A percentile compares a stretch with the other conserved stretches of the same genome.
Conservation (phyloP, 2,113 vertebrate species). For the Nannospalax galili region DNA sequence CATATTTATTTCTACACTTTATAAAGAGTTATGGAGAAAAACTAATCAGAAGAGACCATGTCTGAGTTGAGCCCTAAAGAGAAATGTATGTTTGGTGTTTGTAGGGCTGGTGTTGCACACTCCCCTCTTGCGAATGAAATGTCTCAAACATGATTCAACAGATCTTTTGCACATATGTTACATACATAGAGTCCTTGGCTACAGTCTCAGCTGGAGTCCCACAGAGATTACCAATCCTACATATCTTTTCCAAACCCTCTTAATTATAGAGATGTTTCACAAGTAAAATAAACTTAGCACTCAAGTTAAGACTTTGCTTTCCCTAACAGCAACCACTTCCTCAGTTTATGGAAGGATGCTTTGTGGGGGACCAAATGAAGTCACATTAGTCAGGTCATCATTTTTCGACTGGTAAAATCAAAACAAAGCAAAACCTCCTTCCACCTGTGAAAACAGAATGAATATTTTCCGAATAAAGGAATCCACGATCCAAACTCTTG, state of each 20-base stretch:
- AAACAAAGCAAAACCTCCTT: not conserved
- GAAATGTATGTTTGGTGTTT: not conserved
- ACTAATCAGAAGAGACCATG: not conserved
- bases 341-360: not conserved
- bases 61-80: not conserved
- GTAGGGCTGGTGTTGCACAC: not conserved
- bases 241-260: not conserved
- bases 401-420: conserved; percentile 57
- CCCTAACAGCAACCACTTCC: not conserved
- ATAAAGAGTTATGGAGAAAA: not conserved
- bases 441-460: conserved; percentile 76
- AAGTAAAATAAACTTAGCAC: not conserved
- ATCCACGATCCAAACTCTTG: conserved; percentile 11
- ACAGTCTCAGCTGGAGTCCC: not conserved
- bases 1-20: not conserved
- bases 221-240: not conserved
- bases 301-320: conserved; percentile 1
- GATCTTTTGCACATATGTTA: not conserved
- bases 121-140: not conserved
- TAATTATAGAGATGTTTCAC: not conserved
- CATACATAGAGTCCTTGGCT: not conserved
- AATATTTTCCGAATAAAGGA: conserved; percentile 43
- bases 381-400: conserved; percentile 66
- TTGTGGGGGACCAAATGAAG: conserved; percentile 39
- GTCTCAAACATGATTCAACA: not conserved